A percentile compares a stretch with the other conserved stretches of the same genome.
Conservation (phyloP, 1,140 invertebrate genomes). For the Phthorimaea operculella region DNA sequence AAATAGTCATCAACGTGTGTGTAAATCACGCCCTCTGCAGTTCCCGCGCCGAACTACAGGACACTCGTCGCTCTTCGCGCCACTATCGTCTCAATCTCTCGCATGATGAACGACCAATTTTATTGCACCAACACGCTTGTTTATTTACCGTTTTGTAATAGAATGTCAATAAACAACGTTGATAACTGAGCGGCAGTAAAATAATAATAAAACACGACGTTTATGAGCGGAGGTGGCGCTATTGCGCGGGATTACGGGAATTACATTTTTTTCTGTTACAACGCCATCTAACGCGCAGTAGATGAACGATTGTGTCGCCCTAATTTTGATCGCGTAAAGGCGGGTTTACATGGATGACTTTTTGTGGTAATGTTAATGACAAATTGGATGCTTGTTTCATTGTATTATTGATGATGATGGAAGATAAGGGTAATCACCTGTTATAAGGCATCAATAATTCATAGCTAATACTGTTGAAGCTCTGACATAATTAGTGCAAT, state of each 20-base stretch:
- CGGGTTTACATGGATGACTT: slow-evolving; percentile 2
- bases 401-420: neutral
- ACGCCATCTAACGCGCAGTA: slow-evolving; percentile 51
- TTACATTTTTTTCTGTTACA: slow-evolving; percentile 19
- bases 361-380: neutral
- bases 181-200: slow-evolving; percentile 30
- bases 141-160: slow-evolving; percentile 45
- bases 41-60: slow-evolving; percentile 28
- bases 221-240: slow-evolving; percentile 22
- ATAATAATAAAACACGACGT: slow-evolving; percentile 37
- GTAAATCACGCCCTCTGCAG: slow-evolving; percentile 52
- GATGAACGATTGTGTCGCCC: slow-evolving; percentile 16
- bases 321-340: neutral
- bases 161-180: slow-evolving; percentile 41
- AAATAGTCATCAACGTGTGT: slow-evolving; percentile 34
- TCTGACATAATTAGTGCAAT: slow-evolving; percentile 61
- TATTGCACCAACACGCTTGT: slow-evolving; percentile 41
- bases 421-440: neutral
- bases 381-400: neutral
- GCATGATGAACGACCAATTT: slow-evolving; percentile 44
- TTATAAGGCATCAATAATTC: slow-evolving; percentile 54
- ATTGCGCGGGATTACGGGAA: slow-evolving; percentile 15
- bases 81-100: slow-evolving; percentile 43
- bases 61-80: slow-evolving; percentile 38
- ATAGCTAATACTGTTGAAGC: slow-evolving; percentile 48